Percentiles rank a stretch among this genome's conserved stretches.
These are phyloP conservation scores for Lymantria monacha DNA, from an alignment of 2,888 invertebrate species.

Conservation along the genomic window DNA sequence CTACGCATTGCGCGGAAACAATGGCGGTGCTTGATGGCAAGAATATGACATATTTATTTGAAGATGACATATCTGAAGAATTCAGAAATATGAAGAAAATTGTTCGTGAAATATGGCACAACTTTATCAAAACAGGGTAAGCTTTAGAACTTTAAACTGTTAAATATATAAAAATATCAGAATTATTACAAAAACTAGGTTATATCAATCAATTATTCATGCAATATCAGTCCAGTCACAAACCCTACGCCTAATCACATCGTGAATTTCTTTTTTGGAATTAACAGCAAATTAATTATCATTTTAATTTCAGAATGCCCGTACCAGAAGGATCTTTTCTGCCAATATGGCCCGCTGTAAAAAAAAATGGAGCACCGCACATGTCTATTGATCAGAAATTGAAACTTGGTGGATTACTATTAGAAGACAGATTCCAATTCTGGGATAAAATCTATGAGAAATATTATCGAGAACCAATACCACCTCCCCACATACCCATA, in stretches of 20 bases:
- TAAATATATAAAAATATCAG: not conserved
- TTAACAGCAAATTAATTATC: no score
- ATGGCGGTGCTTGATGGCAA: conserved; percentile 2
- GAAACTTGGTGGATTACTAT: conserved; percentile 1
- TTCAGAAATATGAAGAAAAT: conserved; percentile 21
- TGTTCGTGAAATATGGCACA: conserved; percentile 33
- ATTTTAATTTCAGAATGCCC: conserved; percentile 5
- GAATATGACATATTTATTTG: conserved; percentile 1
- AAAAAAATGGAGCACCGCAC: conserved; percentile 6
- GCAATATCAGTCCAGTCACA: no score
- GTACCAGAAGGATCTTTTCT: conserved; percentile 5
- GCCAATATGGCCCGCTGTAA: conserved; percentile 5
- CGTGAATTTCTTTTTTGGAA: no score
- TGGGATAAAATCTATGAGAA: conserved; percentile 7
- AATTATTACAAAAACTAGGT: no score
- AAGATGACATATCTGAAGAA: conserved; percentile 15
- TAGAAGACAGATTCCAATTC: not conserved
- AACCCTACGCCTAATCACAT: no score
- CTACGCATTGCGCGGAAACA: conserved; percentile 37
- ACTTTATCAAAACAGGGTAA: conserved; percentile 38
- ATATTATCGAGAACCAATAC: conserved; percentile 2
- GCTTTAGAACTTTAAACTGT: not conserved
- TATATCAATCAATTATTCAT: no score
- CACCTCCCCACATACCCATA: not conserved
- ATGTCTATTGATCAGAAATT: conserved; percentile 7